Conservation (phyloP, 2,888 invertebrate genomes). For the Scaptomyza parva region DNA sequence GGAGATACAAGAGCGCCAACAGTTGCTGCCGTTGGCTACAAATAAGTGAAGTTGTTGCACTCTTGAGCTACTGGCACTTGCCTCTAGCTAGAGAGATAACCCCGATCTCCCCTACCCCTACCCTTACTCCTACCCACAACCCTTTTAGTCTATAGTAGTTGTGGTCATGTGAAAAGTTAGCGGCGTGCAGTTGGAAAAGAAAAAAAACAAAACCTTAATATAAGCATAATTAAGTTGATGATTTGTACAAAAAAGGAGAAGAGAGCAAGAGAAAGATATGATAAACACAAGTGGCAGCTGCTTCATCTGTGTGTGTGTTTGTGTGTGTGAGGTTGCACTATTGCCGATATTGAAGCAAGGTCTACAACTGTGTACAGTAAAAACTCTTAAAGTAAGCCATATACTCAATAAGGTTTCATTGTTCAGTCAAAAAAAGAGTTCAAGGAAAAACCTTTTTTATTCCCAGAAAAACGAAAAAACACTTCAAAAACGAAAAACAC, state of each 20-base stretch:
- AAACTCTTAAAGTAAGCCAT: constrained; percentile 5
- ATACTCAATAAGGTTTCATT: constrained; percentile 18
- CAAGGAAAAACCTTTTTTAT: not conserved
- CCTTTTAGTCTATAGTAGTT: constrained; percentile 2
- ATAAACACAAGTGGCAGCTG: constrained; percentile 66
- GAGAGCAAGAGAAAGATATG: constrained; percentile 51
- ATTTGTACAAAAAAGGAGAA: constrained; percentile 76
- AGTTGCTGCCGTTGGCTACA: constrained; percentile 66
- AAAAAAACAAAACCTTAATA: constrained; percentile 76
- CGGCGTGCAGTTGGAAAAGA: constrained; percentile 57
- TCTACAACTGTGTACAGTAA: constrained; percentile 36
- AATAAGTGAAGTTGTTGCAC: constrained; percentile 81
- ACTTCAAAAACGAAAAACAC: constrained; percentile 22
- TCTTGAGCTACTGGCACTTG: constrained; percentile 79
- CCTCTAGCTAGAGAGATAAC: constrained; percentile 43
- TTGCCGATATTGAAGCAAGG: constrained; percentile 23
- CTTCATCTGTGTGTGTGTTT: constrained; percentile 9
- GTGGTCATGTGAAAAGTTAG: constrained; percentile 72
- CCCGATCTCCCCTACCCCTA: not conserved
- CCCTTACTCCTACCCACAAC: not conserved
- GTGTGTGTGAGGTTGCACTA: constrained; percentile 39
- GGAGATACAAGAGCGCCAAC: constrained; percentile 47
- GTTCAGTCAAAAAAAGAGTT: not conserved
- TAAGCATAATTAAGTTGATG: constrained; percentile 82
- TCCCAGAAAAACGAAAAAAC: constrained; percentile 3